These are phyloP conservation scores for Diloba caeruleocephala DNA, from an alignment of 2,888 invertebrate genomes.

Conservation along the genomic window DNA sequence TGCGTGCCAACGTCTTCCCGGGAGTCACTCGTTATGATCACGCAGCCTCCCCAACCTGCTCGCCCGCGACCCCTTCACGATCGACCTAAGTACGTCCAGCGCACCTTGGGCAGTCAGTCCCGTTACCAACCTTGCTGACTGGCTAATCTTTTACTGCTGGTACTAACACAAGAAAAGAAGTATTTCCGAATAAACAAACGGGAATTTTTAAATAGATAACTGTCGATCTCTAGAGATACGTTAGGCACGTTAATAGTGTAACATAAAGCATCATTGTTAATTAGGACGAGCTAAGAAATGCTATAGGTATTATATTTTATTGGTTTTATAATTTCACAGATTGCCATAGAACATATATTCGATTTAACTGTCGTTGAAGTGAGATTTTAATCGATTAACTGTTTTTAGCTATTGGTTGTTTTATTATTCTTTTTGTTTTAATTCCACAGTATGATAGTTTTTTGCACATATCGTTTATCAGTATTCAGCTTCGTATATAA, in stretches of 20 bases:
- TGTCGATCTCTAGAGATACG: no score
- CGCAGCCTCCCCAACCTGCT: no score
- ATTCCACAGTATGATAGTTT: conserved; percentile 6
- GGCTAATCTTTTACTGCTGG: no score
- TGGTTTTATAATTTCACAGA: conserved; percentile 13
- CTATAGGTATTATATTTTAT: conserved; percentile 8
- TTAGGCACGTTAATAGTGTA: background rate
- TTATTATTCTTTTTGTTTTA: conserved; percentile 14
- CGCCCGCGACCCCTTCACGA: no score
- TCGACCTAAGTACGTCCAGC: no score
- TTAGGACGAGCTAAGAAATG: background rate
- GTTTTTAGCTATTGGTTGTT: conserved; percentile 11
- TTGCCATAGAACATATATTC: conserved; percentile 30
- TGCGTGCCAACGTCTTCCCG: no score
- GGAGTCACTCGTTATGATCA: no score
- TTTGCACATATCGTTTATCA: conserved; percentile 4
- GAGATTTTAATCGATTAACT: conserved; percentile 34
- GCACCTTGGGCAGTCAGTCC: no score
- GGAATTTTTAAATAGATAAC: no score
- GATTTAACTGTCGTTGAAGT: conserved; percentile 23
- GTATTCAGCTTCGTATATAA: background rate
- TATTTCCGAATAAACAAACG: no score
- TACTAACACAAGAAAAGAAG: no score
- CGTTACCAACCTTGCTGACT: no score
- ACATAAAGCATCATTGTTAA: background rate